Conservation (phyloP, 2,888 invertebrate species). For the Suillia variegata region DNA sequence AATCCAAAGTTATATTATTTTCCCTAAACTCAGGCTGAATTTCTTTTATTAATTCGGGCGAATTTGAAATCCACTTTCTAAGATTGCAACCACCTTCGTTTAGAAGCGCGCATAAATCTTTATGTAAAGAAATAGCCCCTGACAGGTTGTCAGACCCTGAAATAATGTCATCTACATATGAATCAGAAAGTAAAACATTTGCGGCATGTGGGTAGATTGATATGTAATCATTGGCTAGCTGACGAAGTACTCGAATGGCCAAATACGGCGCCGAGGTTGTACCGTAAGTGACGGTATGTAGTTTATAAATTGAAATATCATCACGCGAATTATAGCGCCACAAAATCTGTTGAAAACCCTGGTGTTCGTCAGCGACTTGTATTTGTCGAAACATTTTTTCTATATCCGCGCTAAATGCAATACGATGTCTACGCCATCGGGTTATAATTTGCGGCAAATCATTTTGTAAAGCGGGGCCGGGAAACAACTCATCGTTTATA, state of each 20-base stretch:
- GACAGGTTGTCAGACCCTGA: conserved; percentile 17
- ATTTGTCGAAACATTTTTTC: too few relatives aligned
- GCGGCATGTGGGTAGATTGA: conserved; percentile 10
- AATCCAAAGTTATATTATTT: too few relatives aligned
- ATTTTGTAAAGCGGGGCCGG: conserved; percentile 22
- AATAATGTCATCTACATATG: conserved; percentile 23
- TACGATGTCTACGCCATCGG: conserved; percentile 17
- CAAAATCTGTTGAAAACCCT: conserved; percentile 26
- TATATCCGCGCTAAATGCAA: too few relatives aligned
- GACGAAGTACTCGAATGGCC: conserved; percentile 17
- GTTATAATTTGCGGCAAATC: conserved; percentile 15
- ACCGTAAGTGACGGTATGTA: too few relatives aligned
- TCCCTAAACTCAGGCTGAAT: conserved; percentile 14
- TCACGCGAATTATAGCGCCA: conserved; percentile 15
- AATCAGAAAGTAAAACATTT: conserved; percentile 13
- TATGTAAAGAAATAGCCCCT: conserved; percentile 11
- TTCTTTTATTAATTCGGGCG: too few relatives aligned
- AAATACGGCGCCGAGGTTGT: too few relatives aligned
- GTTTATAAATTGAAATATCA: conserved; percentile 21
- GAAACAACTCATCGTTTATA: conserved; percentile 20
- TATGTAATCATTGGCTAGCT: conserved; percentile 17
- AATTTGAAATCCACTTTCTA: too few relatives aligned
- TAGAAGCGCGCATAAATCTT: conserved; percentile 14
- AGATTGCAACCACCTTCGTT: too few relatives aligned
- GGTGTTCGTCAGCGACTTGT: too few relatives aligned